Conservation (phyloP, 2,888 invertebrate species). For the Subacronicta megacephala region DNA sequence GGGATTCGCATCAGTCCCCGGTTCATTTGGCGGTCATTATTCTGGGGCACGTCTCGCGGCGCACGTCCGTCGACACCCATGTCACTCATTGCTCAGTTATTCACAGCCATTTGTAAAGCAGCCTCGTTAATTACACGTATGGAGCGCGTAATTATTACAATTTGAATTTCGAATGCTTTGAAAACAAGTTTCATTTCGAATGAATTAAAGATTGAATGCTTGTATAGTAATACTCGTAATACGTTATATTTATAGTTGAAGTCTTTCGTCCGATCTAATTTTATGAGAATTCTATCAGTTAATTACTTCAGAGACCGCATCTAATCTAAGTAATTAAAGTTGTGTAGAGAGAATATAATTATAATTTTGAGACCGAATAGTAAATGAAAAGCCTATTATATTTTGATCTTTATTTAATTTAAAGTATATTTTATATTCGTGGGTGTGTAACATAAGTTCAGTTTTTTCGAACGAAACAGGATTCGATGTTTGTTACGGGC, state of each 20-base stretch:
- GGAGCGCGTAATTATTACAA: constrained; percentile 37
- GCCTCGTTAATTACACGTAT: constrained; percentile 46
- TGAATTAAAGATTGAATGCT: no score
- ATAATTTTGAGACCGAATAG: background rate
- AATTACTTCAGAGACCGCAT: no score
- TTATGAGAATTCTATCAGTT: no score
- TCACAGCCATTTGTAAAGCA: constrained; percentile 53
- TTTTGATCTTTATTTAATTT: background rate
- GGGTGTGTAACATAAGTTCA: no score
- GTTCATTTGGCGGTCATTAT: constrained; percentile 82
- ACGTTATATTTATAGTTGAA: background rate
- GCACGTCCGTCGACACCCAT: constrained; percentile 56
- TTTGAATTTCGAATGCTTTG: constrained; percentile 29
- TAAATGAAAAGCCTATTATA: background rate
- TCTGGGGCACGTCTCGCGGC: constrained; percentile 70
- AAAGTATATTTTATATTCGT: no score
- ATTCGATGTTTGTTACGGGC: constrained; percentile 14
- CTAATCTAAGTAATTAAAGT: no score
- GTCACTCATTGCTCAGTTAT: constrained; percentile 61
- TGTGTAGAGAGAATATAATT: no score
- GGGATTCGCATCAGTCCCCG: constrained; percentile 69
- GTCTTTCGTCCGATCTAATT: no score
- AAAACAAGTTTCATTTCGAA: constrained; percentile 14
- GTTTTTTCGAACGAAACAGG: no score
- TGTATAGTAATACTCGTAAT: no score